Base-by-base conservation (phyloP, 2,888 invertebrate genomes). In the Chirona hameri region DNA sequence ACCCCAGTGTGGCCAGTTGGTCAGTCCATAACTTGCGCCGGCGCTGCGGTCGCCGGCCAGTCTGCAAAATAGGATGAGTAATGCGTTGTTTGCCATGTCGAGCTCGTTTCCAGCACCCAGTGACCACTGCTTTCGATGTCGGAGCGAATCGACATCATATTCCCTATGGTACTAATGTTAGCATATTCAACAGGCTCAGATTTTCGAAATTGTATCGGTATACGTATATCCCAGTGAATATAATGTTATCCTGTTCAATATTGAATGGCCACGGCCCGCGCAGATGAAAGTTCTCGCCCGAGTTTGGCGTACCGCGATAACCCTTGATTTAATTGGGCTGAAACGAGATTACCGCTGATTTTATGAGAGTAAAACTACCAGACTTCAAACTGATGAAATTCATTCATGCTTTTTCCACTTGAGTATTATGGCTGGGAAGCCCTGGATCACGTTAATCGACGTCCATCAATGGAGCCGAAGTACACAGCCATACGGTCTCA, bases 11-110 rank as follows among this genome's bases (percentile, higher is more conserved):
- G 60, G 21, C 60, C 60, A 24, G 7, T 24, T 24, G 60, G 65
- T 4, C 65, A 27, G 31, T 0, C 29, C 29, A 31, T 69, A 69
- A 69, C 69, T 69, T 15, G 15, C 31, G 15, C 27, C 14, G 1
- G 14, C 27, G 31, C 27, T n/a, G 31, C 31, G 29, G 60, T 18
- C 69, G 29, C 31, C 29, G 29, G 29, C 69, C 27, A 14, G 29
- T 69, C 69, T 31, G 27, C 69, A 69, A 69, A 69, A 69, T 69
- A 69, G 31, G 69, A 69, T 69, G 69, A 69, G 69, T 69, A 27
- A 69, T 69, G 69, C 18, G 29, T 69, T 69, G 69, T 69, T 69
- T 69, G 69, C 31, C 29, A 15, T 29, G 65, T 12, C 5, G 27
- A 65, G 65, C 27, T 65, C 18, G 65, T 65, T 65, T 27, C 65